Percentiles rank a stretch among this genome's conserved stretches.
phyloP scores from a whole-genome alignment of 2,113 vertebrate species.

The Leiothrix lutea region DNA sequence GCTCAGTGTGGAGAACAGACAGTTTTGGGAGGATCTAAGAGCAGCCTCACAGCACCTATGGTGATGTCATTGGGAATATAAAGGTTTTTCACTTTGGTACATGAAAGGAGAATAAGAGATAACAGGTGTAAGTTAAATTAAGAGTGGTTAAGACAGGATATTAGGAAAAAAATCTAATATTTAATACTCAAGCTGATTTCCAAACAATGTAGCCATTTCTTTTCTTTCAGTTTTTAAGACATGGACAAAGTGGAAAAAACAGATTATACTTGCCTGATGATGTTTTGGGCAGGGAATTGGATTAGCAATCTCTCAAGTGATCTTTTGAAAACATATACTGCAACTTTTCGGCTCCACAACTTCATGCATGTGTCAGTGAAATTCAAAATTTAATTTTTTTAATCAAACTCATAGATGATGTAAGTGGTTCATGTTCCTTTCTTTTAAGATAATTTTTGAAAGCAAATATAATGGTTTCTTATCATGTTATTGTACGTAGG shows the following conservation, averaged over 20 bases:
- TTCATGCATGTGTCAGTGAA: background rate
- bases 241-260: background rate
- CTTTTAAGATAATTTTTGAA: background rate
- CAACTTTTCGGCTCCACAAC: background rate
- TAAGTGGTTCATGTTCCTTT: background rate
- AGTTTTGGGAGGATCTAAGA: background rate
- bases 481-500: background rate
- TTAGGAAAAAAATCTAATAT: background rate
- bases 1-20: background rate
- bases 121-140: background rate
- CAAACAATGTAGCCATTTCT: background rate
- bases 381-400: background rate
- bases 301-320: background rate
- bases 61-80: background rate
- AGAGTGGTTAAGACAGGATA: background rate
- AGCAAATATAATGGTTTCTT: background rate
- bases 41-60: background rate
- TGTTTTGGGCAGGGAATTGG: background rate
- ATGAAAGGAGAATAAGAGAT: background rate
- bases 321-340: background rate
- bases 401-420: background rate
- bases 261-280: background rate
- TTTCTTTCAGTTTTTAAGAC: background rate
- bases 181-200: background rate
- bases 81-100: background rate